Conservation (phyloP, 2,888 invertebrate species). For the Uropetala carovei region DNA sequence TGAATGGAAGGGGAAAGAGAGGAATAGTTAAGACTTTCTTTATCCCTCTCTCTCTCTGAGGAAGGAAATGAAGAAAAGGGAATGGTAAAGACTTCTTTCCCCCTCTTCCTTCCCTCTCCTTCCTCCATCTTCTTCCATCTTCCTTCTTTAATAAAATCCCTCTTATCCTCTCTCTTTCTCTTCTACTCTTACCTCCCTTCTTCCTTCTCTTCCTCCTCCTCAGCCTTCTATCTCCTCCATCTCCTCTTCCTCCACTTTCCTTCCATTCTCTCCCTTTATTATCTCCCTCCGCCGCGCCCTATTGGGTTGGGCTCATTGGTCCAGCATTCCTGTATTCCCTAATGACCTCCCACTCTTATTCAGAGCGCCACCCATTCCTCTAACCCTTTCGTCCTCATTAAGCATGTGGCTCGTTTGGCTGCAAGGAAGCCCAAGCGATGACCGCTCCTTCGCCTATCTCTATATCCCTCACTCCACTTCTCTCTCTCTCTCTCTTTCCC, state of each 20-base stretch:
- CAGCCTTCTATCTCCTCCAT: background rate
- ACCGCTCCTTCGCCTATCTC: slow-evolving; percentile 41
- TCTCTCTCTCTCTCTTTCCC: background rate
- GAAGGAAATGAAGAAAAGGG: too few relatives aligned
- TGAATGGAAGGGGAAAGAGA: too few relatives aligned
- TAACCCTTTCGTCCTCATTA: slow-evolving; percentile 52
- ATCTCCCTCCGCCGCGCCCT: background rate
- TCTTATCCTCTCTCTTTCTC: background rate
- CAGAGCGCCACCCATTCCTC: background rate
- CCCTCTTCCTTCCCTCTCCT: too few relatives aligned
- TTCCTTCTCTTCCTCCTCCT: background rate
- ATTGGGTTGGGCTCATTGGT: slow-evolving; percentile 56
- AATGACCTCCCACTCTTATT: slow-evolving; percentile 47
- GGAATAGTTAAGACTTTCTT: background rate
- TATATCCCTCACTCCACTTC: background rate
- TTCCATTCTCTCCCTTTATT: background rate
- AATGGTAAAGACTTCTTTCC: background rate
- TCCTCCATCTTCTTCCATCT: background rate
- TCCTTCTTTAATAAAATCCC: too few relatives aligned
- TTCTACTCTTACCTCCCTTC: background rate
- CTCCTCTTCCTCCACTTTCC: background rate
- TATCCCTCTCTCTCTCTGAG: background rate
- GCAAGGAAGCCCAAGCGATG: slow-evolving; percentile 43
- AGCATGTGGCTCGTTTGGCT: slow-evolving; percentile 52
- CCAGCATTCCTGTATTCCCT: slow-evolving; percentile 52